Evolutionary conservation across 37 sponge, comb jelly and placozoan species (phyloP), one percentile per base, ranked within the genome.

Genomic region (Diacarnus erythraeanus): DNA sequence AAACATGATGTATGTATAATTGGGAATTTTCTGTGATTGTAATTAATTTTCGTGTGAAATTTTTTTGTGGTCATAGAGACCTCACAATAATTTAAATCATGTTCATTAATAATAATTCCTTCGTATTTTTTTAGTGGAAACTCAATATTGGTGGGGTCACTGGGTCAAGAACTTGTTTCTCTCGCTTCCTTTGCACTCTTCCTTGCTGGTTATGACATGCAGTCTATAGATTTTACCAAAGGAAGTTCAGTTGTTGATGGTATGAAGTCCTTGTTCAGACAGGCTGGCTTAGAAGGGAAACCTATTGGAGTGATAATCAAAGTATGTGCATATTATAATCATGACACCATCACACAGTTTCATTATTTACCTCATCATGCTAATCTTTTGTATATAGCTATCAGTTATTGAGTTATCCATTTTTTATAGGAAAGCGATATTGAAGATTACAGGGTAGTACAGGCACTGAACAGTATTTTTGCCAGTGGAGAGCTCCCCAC

Each of bases 251-350:
- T 96, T 71, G 65, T 40, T 18, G 89, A 93, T 64, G 66, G 59
- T 15, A 54, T 90, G 56, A 84, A 88, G 75, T 63, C 81, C 20
- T 69, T 90, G 31, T 83, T 91, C 65, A 77, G 92, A 36, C 86
- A 81, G 57, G 83, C 94, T 76, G 97, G 97, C 1, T 78, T 88
- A 8, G 97, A 93, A 54, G 85, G 92, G 43, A 81, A 85, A 31
- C 85, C 77, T 37, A 65, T 83, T 3, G 86, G 89, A 20, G 47
- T 84, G 30, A 77, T 96, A 15, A 37, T 96, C 59, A 86, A 70
- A 29, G 94, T 25, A 60, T 23, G 64, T 15, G 4, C 30, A 29
- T 4, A 29, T 15, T 61, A n/a, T n/a, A n/a, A 54, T 54, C 18
- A 21, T 54, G 57, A 18, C 57, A 54, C 57, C 18, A 18, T 54